phyloP scores from a whole-genome alignment of 2,888 invertebrate species.

The Macroteleia sp. region DNA sequence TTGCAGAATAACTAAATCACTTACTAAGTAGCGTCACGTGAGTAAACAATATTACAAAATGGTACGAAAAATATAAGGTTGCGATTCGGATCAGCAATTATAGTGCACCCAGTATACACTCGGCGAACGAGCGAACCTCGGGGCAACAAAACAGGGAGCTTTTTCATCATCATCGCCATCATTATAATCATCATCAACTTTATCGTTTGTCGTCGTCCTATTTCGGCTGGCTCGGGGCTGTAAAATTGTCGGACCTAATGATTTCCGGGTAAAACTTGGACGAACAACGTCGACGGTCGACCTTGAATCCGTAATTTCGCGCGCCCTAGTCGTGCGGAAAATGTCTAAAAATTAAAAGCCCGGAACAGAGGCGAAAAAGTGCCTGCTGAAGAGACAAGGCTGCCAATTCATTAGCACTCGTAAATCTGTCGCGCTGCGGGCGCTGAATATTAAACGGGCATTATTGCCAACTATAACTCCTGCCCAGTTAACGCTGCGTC shows the following conservation, averaged over 20 bases:
- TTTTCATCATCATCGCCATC: constrained; percentile 67
- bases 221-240: constrained; percentile 66
- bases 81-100: constrained; percentile 36
- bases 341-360: constrained; percentile 57
- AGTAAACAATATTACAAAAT: constrained; percentile 15
- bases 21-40: not conserved
- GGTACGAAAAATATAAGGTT: constrained; percentile 5
- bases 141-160: constrained; percentile 83
- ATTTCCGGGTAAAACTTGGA: constrained; percentile 77
- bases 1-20: not conserved
- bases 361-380: constrained; percentile 60
- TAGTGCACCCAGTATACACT: constrained; percentile 65
- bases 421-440: constrained; percentile 81
- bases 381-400: constrained; percentile 67
- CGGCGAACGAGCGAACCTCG: constrained; percentile 65
- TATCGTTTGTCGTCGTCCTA: constrained; percentile 65
- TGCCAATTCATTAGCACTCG: constrained; percentile 83
- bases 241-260: constrained; percentile 73
- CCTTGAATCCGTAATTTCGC: constrained; percentile 65
- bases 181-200: constrained; percentile 66
- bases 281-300: constrained; percentile 47
- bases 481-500: constrained; percentile 76
- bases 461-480: constrained; percentile 81
- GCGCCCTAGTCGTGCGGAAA: constrained; percentile 62
- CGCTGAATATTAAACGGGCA: constrained; percentile 82